A percentile compares a stretch with the other conserved stretches of the same genome.
These are phyloP conservation scores for Drosophila siamana DNA, from an alignment of 2,888 invertebrate genomes.

Conservation along the genomic window DNA sequence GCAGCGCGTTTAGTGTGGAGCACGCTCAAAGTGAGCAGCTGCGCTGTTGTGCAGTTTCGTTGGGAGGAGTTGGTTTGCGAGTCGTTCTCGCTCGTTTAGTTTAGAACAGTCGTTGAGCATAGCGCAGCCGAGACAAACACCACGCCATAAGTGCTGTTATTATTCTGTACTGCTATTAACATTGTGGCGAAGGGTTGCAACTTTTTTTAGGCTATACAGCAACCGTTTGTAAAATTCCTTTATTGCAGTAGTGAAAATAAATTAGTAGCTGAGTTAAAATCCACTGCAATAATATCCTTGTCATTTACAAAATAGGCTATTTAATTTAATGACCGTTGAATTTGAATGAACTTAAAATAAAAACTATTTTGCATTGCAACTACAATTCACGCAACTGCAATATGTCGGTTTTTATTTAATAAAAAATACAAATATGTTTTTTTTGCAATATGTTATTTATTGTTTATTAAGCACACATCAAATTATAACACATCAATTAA, in stretches of 20 bases:
- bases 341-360: too few species aligned
- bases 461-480: not conserved
- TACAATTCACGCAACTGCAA: too few species aligned
- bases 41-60: not conserved
- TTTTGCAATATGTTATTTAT: not conserved
- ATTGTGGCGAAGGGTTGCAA: not conserved
- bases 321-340: too few species aligned
- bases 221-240: not conserved
- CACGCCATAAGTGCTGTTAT: not conserved
- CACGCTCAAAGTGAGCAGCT: not conserved
- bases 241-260: not conserved
- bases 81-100: slow-evolving; percentile 18
- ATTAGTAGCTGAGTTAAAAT: not conserved
- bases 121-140: not conserved
- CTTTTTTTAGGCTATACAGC: not conserved
- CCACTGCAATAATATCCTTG: too few species aligned
- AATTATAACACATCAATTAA: too few species aligned
- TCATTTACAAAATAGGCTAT: not conserved
- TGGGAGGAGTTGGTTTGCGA: too few species aligned
- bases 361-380: too few species aligned
- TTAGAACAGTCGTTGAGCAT: slow-evolving; percentile 4
- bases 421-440: not conserved
- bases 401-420: too few species aligned
- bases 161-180: not conserved
- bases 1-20: not conserved